Conservation (phyloP, 2,113 vertebrate species). For the Pluvianellus socialis region DNA sequence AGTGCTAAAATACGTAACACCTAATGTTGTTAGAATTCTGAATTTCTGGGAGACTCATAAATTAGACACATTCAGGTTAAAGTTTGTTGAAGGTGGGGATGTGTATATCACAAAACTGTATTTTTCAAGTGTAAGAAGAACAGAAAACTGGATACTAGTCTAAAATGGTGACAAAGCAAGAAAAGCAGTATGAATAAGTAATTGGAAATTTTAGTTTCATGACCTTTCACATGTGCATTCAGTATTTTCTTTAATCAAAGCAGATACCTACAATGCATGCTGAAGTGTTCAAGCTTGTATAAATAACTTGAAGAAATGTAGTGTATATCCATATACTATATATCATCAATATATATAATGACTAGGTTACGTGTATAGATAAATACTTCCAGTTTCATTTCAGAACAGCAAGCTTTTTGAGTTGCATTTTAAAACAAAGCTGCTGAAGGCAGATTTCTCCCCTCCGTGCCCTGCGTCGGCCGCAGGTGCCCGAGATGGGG, state of each 20-base stretch:
- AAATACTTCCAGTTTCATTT: neutral
- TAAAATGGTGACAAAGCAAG: neutral
- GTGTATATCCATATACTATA: neutral
- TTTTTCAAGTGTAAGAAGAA: neutral
- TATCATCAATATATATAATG: neutral
- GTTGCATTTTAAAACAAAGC: neutral
- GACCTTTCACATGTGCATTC: neutral
- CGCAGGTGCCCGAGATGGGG: accelerated
- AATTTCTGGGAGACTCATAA: neutral
- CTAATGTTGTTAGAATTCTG: neutral
- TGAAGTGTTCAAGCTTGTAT: neutral
- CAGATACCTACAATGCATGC: neutral
- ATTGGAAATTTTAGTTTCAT: neutral
- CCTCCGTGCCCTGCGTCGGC: accelerated
- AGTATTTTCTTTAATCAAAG: neutral
- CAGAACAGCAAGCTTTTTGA: neutral
- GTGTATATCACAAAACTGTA: neutral
- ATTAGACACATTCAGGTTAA: neutral
- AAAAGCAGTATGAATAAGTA: neutral
- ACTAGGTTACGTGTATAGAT: neutral
- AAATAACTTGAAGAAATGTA: neutral
- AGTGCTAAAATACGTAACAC: neutral
- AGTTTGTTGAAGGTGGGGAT: neutral
- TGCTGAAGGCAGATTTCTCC: neutral
- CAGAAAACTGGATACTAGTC: neutral